These are phyloP conservation scores for Dendroctonus ponderosae DNA, from an alignment of 1,140 invertebrate species.

Conservation along the genomic window DNA sequence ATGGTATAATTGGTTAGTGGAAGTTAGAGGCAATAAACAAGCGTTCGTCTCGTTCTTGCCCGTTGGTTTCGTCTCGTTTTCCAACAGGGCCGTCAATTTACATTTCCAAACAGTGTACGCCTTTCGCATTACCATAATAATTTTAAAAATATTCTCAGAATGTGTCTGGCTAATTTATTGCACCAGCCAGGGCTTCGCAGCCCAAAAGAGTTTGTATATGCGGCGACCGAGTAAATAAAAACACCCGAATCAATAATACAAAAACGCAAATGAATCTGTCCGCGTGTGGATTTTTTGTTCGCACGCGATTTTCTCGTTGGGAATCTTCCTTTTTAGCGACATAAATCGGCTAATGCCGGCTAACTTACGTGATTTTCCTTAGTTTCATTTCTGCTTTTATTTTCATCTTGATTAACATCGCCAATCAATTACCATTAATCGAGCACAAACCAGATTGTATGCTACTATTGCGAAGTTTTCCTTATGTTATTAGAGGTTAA, in stretches of 20 bases:
- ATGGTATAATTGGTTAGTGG: slow-evolving; percentile 50
- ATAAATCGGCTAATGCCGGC: too few relatives aligned
- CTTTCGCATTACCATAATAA: slow-evolving; percentile 51
- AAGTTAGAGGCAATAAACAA: slow-evolving; percentile 50
- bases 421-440: too few relatives aligned
- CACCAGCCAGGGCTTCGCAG: slow-evolving; percentile 18
- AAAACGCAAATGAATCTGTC: slow-evolving; percentile 11
- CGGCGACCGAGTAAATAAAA: slow-evolving; percentile 16
- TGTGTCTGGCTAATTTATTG: slow-evolving; percentile 39
- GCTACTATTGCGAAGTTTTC: too few relatives aligned
- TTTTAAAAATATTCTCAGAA: slow-evolving; percentile 48
- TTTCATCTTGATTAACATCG: too few relatives aligned
- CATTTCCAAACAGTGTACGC: slow-evolving; percentile 50
- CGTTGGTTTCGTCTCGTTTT: slow-evolving; percentile 35
- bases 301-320: slow-evolving; percentile 17
- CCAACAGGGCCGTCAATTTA: slow-evolving; percentile 47
- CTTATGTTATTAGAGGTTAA: too few relatives aligned
- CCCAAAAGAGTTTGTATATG: slow-evolving; percentile 20
- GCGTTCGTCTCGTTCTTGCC: slow-evolving; percentile 19
- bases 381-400: too few relatives aligned
- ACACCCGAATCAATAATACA: slow-evolving; percentile 14
- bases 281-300: slow-evolving; percentile 6
- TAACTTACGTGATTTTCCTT: too few relatives aligned
- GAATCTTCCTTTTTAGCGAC: too few relatives aligned
- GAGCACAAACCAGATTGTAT: too few relatives aligned